These are phyloP conservation scores for Anastrepha obliqua DNA, from an alignment of 1,140 invertebrate genomes.

Conservation along the genomic window DNA sequence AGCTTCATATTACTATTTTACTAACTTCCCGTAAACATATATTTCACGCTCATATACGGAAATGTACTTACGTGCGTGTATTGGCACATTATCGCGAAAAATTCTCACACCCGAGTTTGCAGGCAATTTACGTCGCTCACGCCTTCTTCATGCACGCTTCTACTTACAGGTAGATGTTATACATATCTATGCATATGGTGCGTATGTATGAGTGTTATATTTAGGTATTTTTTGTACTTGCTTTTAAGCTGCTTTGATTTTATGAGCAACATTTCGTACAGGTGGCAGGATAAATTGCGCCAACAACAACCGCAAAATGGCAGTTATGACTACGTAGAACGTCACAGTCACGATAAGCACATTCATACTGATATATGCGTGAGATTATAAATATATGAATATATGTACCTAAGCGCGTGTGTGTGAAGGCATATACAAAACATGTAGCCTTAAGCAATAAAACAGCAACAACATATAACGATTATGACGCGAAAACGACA, in stretches of 20 bases:
- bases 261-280: background rate
- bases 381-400: background rate
- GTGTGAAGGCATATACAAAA: background rate
- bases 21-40: background rate
- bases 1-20: no score
- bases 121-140: background rate
- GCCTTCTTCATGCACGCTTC: background rate
- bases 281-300: background rate
- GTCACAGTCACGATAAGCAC: background rate
- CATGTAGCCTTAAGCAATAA: background rate
- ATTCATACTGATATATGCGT: background rate
- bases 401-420: background rate
- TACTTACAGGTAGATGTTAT: background rate
- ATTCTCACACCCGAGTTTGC: background rate
- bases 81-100: background rate
- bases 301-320: background rate
- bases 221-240: background rate
- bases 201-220: background rate
- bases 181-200: background rate
- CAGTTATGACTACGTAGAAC: background rate
- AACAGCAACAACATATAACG: background rate
- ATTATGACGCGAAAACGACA: slow-evolving; percentile 8
- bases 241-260: background rate
- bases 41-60: background rate
- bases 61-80: background rate